Evolutionary conservation across 2,888 invertebrate genomes (phyloP).

Genomic region (Abscondita cerata): DNA sequence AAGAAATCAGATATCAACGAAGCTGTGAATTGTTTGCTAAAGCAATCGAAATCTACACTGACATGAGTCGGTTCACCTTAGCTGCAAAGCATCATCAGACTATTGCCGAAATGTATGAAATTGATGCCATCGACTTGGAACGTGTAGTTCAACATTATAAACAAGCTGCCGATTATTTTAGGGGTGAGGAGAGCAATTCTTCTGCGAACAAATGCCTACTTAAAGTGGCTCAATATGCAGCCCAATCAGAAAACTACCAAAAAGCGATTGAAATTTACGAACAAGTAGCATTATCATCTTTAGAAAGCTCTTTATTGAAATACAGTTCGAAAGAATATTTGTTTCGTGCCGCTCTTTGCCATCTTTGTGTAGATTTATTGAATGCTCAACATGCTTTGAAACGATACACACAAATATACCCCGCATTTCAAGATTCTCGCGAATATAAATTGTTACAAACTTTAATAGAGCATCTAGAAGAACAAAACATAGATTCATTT

Average conservation of each 20-base stretch:
- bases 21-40: constrained; percentile 90
- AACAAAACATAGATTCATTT: constrained; percentile 94
- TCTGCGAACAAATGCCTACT: constrained; percentile 98
- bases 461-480: constrained; percentile 90
- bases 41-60: constrained; percentile 97
- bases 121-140: constrained; percentile 85
- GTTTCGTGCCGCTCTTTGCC: constrained; percentile 95
- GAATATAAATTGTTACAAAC: constrained; percentile 92
- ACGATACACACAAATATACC: constrained; percentile 92
- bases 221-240: constrained; percentile 97
- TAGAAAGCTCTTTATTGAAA: constrained; percentile 95
- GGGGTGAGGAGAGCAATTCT: constrained; percentile 96
- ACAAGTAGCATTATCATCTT: constrained; percentile 89
- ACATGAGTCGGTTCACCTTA: constrained; percentile 97
- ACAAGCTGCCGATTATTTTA: constrained; percentile 96
- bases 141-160: constrained; percentile 94
- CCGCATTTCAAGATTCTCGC: constrained; percentile 93
- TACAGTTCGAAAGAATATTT: constrained; percentile 99
- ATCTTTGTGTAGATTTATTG: constrained; percentile 92
- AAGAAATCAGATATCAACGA: constrained; percentile 86
- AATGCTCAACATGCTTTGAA: constrained; percentile 95
- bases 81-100: constrained; percentile 97
- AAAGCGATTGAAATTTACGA: constrained; percentile 98
- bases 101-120: constrained; percentile 96
- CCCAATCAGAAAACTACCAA: constrained; percentile 95